Evolutionary conservation across 2,797 vertebrate species (phyloP), one percentile per base, ranked within the genome.

Genomic region (Ctenopoma kingsleyae): DNA sequence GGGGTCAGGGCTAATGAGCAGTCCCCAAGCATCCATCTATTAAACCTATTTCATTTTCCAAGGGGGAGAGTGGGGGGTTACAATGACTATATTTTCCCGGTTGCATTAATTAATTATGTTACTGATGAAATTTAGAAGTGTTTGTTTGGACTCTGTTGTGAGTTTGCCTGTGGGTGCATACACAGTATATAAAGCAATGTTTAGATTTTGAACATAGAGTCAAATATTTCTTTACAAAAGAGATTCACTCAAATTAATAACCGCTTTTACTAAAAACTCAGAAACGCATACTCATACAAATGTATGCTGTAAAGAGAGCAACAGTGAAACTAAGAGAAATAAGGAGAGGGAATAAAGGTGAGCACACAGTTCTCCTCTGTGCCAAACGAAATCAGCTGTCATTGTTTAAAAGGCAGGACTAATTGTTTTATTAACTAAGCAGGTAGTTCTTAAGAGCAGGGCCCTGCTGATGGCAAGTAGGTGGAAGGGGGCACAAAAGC

Each of bases 11-110:
- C 83, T 93, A 94, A 94, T 87, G 87, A 94, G 91, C 69, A 73
- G 86, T 87, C 90, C 88, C 87, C 52, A 84, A 89, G 90, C 89
- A 85, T 92, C 83, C 89, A 92, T 93, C 91, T 92, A 92, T 92
- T 87, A 91, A 93, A 93, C 91, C 92, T 91, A 93, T 94, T 95
- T 95, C 87, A 92, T 91, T 92, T 93, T 93, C 78, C 73, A 89
- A 53, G 62, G 60, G 72, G 66, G 68, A 17, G 78, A 25, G 59
- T 12, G 20, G 41, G 43, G 47, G 79, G 71, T 32, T 65, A 71
- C 82, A 84, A 85, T 89, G 84, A 91, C 90, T 89, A 83, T 84
- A 91, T 93, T 90, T 93, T 92, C 75, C 74, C 81, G 75, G 81
- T 84, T 78, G 74, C 80, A 82, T 82, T 89, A 91, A 95, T 95